Conservation (phyloP, 2,888 invertebrate genomes). For the Rhabditophanes sp. region DNA sequence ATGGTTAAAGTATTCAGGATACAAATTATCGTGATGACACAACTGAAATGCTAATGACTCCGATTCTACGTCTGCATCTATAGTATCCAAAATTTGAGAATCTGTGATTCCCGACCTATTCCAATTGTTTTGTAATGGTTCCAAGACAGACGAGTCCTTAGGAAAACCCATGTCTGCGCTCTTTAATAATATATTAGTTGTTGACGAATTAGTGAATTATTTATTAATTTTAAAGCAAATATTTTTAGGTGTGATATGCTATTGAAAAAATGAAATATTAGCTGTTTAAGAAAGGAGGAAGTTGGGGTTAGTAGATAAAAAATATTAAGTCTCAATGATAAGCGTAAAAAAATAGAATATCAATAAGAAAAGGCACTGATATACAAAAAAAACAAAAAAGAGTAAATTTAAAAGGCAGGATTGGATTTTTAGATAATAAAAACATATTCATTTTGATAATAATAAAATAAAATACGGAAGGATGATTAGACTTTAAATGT, state of each 20-base stretch:
- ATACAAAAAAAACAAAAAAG: background rate
- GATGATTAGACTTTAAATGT: too few species aligned
- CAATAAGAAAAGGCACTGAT: too few species aligned
- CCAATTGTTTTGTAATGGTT: slow-evolving; percentile 15
- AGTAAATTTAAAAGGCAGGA: slow-evolving; percentile 1
- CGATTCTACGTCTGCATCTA: slow-evolving; percentile 7
- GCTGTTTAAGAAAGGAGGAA: background rate
- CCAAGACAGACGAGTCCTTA: slow-evolving; percentile 17
- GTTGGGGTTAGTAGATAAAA: background rate
- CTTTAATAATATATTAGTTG: slow-evolving; percentile 4
- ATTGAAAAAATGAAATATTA: background rate
- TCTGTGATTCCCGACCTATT: slow-evolving; percentile 10
- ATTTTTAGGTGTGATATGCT: background rate
- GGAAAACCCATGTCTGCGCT: slow-evolving; percentile 11
- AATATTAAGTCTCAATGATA: too few species aligned
- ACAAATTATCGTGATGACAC: slow-evolving; percentile 16
- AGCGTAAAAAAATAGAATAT: too few species aligned
- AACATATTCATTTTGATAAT: slow-evolving; percentile 1
- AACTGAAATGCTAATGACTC: slow-evolving; percentile 15
- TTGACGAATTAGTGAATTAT: background rate
- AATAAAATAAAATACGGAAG: background rate
- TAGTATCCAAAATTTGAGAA: slow-evolving; percentile 9
- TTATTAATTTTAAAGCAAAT: slow-evolving; percentile 1
- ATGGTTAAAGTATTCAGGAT: slow-evolving; percentile 16
- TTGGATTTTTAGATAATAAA: slow-evolving; percentile 1